Base-by-base conservation (phyloP, 64 coral and sea anemone genomes). In the Montipora efflorescens region DNA sequence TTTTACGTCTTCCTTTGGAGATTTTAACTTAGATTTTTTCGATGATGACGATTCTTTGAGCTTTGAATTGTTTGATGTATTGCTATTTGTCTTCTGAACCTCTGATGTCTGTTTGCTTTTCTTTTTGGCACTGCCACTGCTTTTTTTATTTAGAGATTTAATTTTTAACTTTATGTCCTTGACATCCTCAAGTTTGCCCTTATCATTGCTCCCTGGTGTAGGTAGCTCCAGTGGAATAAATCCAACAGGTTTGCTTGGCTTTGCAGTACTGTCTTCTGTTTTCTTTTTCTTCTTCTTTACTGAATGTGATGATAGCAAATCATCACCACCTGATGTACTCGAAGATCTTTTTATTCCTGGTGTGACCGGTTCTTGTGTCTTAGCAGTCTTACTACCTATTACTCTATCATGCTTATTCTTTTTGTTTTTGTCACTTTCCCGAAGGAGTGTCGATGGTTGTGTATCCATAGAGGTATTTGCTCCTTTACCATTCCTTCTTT, bases 281-380 rank as follows among this genome's bases (percentile, higher is more conserved):
- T 90, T 96, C 89, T 96, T 99, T 92, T 99, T 99, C 87, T 96
- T 99, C 79, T 96, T 99, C 22, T 88, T 92, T 2, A 95, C 85
- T 43, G 66, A 70, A 53, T 75, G 77, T 9, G 77, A 9, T 7
- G 22, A 8, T 66, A 79, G 90, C 2, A 69, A 59, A 7, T 83
- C 70, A 12, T 92, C 82, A 47, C 19, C 13, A 13, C 90, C 90
- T 66, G 82, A 81, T 84, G 19, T 50, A 51, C 78, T 89, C 10
- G 80, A 53, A 46, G 87, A 57, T 36, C 50, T 57, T 78, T 89
- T 66, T 50, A 47, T 28, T 79, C 59, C 52, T 49, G 93, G 58
- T 68, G 53, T 81, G 47, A 52, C 47, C 25, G 93, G 10, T 25
- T 95, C 80, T 67, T 75, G 81, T 19, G 48, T 86, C 50, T 72